Evolutionary conservation across 1,140 invertebrate species (phyloP), one percentile per base, ranked within the genome.

Genomic region (Pogonognathellus flavescens): DNA sequence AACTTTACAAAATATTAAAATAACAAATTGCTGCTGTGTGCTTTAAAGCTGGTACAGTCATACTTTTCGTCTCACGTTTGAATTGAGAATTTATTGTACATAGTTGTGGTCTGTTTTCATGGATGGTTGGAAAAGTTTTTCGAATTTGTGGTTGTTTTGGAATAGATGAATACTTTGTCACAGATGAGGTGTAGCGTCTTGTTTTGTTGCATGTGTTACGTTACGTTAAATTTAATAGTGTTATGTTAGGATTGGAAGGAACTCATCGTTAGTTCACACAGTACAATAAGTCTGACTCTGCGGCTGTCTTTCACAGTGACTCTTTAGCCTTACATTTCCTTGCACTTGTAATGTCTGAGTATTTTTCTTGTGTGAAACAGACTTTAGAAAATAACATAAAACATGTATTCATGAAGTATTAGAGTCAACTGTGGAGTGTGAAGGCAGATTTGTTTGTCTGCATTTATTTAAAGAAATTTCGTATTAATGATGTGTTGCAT

Each of bases 111-210:
- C 20, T 85, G 20, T 72, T 76, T 83, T 59, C 62, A 86, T 83
- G 85, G 49, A 57, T 83, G 85, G 76, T 70, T 50, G 81, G 16
- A 82, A 83, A 82, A 86, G 85, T 86, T 83, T n/a, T 18, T 60
- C 3, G 57, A 49, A 86, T 82, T 53, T 86, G 85, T 66, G 41
- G 57, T 49, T 49, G 14, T 14, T 60, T 9, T 22, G 22, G 31
- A 60, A 62, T 62, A 82, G 31, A 50, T 25, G n/a, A 31, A 52
- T 52, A 81, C 59, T 82, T 80, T 25, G 53, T 31, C n/a, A 18
- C 25, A 18, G 57, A 31, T 13, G 22, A 82, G 18, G 22, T 8
- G 22, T 18, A 25, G 60, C 60, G 60, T 22, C 18, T 18, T 20
- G 18, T 66, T 66, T 18, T 11, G 22, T 22, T 20, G 31, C 6